phyloP scores from a whole-genome alignment of 2,888 invertebrate species.

The Fragum sueziense region DNA sequence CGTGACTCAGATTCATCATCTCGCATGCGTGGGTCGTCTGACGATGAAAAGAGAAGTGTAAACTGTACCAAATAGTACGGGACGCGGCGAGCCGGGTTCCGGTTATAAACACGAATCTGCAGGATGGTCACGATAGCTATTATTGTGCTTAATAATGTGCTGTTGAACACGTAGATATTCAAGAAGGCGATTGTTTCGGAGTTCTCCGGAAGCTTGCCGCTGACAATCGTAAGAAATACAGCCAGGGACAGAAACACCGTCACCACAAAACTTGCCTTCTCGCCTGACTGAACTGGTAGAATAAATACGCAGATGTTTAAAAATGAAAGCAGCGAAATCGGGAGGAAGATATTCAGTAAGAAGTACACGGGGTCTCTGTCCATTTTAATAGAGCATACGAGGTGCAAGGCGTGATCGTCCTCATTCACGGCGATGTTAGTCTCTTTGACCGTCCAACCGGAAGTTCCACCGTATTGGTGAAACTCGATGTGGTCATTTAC shows the following conservation, averaged over 20 bases:
- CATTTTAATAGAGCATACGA: constrained; percentile 44
- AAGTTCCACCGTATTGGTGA: constrained; percentile 36
- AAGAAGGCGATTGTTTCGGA: constrained; percentile 45
- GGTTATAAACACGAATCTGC: constrained; percentile 44
- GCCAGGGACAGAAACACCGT: constrained; percentile 57
- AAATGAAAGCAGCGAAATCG: constrained; percentile 46
- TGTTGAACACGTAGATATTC: constrained; percentile 51
- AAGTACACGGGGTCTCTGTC: constrained; percentile 49
- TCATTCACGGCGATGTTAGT: constrained; percentile 19
- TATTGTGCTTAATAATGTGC: constrained; percentile 46
- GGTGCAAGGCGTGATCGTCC: constrained; percentile 22
- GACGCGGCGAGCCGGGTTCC: constrained; percentile 18
- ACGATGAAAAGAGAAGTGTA: constrained; percentile 15
- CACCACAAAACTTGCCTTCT: constrained; percentile 56
- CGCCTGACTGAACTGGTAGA: constrained; percentile 54
- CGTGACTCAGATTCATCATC: neutral
- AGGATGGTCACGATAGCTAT: constrained; percentile 50
- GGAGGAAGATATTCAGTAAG: constrained; percentile 54
- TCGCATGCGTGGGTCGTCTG: neutral
- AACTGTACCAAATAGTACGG: constrained; percentile 17
- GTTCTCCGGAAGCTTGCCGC: constrained; percentile 55
- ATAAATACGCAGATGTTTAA: constrained; percentile 59
- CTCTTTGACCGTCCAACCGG: constrained; percentile 49
- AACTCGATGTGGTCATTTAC: constrained; percentile 29
- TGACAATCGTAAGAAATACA: constrained; percentile 59